phyloP scores from a whole-genome alignment of 2,113 vertebrate species.

The Oncorhynchus clarkii region DNA sequence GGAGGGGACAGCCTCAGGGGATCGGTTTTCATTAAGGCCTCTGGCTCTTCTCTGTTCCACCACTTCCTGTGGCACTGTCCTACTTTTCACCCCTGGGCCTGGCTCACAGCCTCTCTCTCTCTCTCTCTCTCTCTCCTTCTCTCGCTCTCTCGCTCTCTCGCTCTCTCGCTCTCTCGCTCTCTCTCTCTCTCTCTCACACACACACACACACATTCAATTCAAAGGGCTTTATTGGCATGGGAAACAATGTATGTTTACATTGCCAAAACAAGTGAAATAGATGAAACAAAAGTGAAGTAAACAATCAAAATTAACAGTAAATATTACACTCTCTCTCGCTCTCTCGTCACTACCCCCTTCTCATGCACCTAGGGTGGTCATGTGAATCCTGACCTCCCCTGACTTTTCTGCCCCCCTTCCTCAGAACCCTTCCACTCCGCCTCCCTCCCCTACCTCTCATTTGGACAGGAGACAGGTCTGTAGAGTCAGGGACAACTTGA shows the following conservation, averaged over 20 bases:
- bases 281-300: too few relatives aligned
- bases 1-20: conserved; percentile 15
- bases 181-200: conserved; percentile 76
- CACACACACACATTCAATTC: too few relatives aligned
- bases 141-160: conserved; percentile 80
- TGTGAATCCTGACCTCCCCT: conserved; percentile 80
- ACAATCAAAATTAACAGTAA: too few relatives aligned
- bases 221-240: too few relatives aligned
- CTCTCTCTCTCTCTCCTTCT: conserved; percentile 81
- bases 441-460: conserved; percentile 51
- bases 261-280: too few relatives aligned
- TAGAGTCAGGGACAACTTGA: conserved; percentile 32
- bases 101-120: conserved; percentile 57
- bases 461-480: conserved; percentile 57
- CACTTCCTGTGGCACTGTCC: conserved; percentile 71
- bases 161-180: conserved; percentile 78
- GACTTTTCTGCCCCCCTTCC: conserved; percentile 70
- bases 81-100: too few relatives aligned
- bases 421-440: conserved; percentile 46
- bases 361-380: conserved; percentile 70
- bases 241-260: too few relatives aligned
- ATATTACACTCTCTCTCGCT: conserved; percentile 63
- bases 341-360: conserved; percentile 30
- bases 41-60: conserved; percentile 60
- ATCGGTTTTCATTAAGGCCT: conserved; percentile 66